A percentile compares a stretch with the other conserved stretches of the same genome.
phyloP scores from a whole-genome alignment of 2,888 invertebrate genomes.

The Microctonus hyperodae region DNA sequence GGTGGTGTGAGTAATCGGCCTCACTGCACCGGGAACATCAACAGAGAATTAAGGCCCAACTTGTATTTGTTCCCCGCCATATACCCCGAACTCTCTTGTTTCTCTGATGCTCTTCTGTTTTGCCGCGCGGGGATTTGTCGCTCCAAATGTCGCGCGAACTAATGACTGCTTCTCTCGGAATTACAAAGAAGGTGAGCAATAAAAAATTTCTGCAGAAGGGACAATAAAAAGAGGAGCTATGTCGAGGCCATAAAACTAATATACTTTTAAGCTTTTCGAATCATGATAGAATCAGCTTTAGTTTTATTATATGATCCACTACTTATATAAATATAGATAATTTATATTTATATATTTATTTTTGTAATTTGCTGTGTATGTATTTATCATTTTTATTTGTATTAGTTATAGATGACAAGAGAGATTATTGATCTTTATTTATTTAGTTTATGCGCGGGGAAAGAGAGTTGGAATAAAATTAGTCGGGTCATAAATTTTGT shows the following conservation, averaged over 20 bases:
- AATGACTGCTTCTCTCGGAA: slow-evolving; percentile 21
- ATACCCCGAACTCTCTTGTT: neutral
- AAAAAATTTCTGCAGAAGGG: slow-evolving; percentile 11
- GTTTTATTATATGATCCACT: too few relatives aligned
- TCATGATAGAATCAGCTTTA: too few relatives aligned
- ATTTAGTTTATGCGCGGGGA: neutral
- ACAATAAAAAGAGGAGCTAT: neutral
- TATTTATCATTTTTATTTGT: neutral
- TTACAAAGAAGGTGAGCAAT: neutral
- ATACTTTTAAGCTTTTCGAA: neutral
- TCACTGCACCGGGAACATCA: slow-evolving; percentile 2
- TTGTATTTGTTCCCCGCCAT: slow-evolving; percentile 1
- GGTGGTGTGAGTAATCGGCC: neutral
- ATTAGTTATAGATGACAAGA: neutral
- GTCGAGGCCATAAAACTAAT: neutral
- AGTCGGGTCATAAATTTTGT: slow-evolving; percentile 43
- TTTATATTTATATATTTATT: neutral
- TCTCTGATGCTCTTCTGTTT: slow-evolving; percentile 2
- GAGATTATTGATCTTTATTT: slow-evolving; percentile 3
- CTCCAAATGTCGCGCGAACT: slow-evolving; percentile 24
- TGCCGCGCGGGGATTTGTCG: slow-evolving; percentile 23
- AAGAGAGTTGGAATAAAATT: slow-evolving; percentile 45
- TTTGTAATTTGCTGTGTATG: too few relatives aligned
- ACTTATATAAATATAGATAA: neutral
- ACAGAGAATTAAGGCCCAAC: neutral